A percentile compares a stretch with the other conserved stretches of the same genome.
Evolutionary conservation across 2,888 invertebrate genomes (phyloP).

Genomic region (Tachina lurida): DNA sequence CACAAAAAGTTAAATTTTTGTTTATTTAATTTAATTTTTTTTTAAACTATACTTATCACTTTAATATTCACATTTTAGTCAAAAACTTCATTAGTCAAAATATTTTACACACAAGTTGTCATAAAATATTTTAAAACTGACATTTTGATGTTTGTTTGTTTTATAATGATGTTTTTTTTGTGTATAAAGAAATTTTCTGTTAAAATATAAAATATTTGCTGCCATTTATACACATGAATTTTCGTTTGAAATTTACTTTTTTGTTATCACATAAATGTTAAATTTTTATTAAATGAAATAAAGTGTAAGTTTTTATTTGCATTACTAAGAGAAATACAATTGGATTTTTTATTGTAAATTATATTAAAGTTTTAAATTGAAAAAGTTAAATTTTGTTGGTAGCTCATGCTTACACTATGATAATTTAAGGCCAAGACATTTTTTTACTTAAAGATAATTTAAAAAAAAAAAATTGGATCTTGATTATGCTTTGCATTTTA

Average conservation of each 20-base stretch:
- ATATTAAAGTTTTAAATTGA: neutral
- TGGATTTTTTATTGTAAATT: neutral
- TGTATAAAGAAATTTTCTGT: neutral
- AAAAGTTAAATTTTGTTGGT: neutral
- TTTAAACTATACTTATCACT: neutral
- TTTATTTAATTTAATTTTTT: neutral
- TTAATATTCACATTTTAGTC: neutral
- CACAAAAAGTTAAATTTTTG: too few relatives aligned
- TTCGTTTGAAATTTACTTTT: neutral
- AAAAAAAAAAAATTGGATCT: too few relatives aligned
- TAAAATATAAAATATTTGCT: neutral
- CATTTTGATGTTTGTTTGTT: slow-evolving; percentile 24
- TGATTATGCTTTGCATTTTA: too few relatives aligned
- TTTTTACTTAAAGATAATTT: too few relatives aligned
- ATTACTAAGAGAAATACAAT: neutral
- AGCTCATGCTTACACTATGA: too few relatives aligned
- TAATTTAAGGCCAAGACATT: too few relatives aligned
- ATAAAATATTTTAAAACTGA: slow-evolving; percentile 14
- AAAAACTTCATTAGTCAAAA: slow-evolving; percentile 23
- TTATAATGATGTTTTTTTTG: neutral
- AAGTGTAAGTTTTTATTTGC: neutral
- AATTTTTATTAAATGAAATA: slow-evolving; percentile 4
- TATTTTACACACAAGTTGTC: slow-evolving; percentile 19
- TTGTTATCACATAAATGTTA: neutral
- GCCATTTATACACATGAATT: neutral